A percentile compares a stretch with the other conserved stretches of the same genome.
Conservation (phyloP, 2,797 vertebrate genomes). For the Gallinago nigripennis region DNA sequence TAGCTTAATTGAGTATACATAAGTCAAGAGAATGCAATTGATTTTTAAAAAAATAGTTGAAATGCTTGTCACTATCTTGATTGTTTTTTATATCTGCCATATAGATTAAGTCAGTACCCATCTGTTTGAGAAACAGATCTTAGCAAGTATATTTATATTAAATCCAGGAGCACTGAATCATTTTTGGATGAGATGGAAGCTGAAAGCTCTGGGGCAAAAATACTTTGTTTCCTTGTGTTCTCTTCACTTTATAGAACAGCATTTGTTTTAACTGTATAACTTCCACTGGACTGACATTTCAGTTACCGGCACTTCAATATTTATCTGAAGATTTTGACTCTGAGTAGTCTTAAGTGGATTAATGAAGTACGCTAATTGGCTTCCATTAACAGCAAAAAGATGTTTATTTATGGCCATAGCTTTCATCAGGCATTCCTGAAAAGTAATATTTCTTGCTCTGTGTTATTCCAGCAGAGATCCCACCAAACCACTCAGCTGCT, state of each 20-base stretch:
- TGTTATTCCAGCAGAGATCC: background rate
- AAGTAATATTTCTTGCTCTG: background rate
- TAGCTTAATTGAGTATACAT: background rate
- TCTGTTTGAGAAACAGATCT: background rate
- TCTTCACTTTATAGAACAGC: background rate
- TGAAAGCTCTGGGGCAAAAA: background rate
- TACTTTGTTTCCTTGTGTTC: background rate
- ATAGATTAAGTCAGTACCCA: background rate
- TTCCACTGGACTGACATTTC: slow-evolving; percentile 38
- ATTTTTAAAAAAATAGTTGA: background rate
- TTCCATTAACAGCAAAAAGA: background rate
- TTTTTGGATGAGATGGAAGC: background rate
- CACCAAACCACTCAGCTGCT: background rate
- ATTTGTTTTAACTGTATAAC: background rate
- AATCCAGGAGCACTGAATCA: background rate
- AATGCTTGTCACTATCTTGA: background rate
- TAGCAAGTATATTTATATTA: background rate
- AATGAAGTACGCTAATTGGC: background rate
- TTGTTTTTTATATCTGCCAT: background rate
- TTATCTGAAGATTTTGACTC: background rate
- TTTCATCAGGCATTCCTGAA: rapidly evolving
- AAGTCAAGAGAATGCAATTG: background rate
- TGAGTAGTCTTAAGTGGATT: background rate
- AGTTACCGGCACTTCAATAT: background rate
- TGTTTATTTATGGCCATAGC: rapidly evolving